Conservation (phyloP, 2,797 vertebrate species). For the Notamacropus eugenii region DNA sequence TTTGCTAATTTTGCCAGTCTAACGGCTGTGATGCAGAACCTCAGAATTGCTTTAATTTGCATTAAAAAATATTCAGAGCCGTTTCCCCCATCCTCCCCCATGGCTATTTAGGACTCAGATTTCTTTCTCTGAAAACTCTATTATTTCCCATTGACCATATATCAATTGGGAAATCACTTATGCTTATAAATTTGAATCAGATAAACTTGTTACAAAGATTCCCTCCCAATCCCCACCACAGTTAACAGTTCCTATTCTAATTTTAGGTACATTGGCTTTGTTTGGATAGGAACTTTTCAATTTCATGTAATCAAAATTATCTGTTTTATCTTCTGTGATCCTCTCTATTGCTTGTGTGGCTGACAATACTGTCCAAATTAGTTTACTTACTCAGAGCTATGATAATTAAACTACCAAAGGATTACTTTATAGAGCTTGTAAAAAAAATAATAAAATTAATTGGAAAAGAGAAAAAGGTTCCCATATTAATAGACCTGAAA, state of each 20-base stretch:
- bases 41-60: neutral
- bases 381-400: neutral
- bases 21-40: neutral
- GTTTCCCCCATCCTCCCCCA: no score
- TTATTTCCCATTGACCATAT: neutral
- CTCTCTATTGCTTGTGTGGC: neutral
- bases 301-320: neutral
- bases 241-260: neutral
- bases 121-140: neutral
- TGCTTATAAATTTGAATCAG: neutral
- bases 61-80: neutral
- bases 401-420: neutral
- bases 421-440: neutral
- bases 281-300: neutral
- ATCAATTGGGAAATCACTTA: neutral
- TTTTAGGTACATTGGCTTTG: neutral
- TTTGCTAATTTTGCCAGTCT: neutral
- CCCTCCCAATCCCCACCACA: no score
- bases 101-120: neutral
- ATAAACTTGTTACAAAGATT: neutral
- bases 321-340: neutral
- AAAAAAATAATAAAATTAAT: neutral
- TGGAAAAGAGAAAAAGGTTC: neutral
- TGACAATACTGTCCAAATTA: neutral
- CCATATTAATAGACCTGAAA: neutral